Base-by-base conservation (phyloP, 2,113 vertebrate genomes). In the Plotosus lineatus region DNA sequence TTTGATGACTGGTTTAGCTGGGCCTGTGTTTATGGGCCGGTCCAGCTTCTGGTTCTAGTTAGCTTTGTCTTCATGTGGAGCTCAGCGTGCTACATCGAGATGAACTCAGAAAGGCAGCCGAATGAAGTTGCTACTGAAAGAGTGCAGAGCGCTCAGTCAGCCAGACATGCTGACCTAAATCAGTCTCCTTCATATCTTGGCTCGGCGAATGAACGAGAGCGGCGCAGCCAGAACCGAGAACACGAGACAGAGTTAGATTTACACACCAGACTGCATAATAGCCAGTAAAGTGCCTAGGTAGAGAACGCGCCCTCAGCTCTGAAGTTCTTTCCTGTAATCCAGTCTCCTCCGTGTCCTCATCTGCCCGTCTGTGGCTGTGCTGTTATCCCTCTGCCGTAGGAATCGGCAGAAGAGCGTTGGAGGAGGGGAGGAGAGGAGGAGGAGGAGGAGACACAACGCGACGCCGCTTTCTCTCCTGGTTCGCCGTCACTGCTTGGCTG, bases 141-240 rank as follows among this genome's bases (percentile, higher is more conserved):
- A 69, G 21, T 23, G 48, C 53, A 88, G 90, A 21, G 68, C 80
- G 90, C 74, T 79, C 28, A 88, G 63, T 89, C 88, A 91, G 88
- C 86, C 90, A 87, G 82, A 88, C 92, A 88, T 81, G 85, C 90
- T 95, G 94, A 94, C 94, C 94, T 94, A 94, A 92, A 92, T 94
- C 92, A 89, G 53, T 88, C 90, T 91, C 90, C 90, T 91, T 91
- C 88, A 89, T 91, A 84, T 92, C 85, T 92, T 94, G 92, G 93
- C 91, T 89, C 88, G 58, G 79, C 50, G 55, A 73, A 48, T 21
- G 74, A 92, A 31, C n/a, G 65, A 77, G 72, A 73, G 90, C 86
- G 1, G 84, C 87, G 91, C 31, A 69, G 73, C 42, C 56, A 60
- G 76, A 83, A 48, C 23, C 28, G 83, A 76, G 78, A 78, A 73